These are phyloP conservation scores for Harpagifer antarcticus DNA, from an alignment of 2,797 vertebrate species.

Conservation along the genomic window DNA sequence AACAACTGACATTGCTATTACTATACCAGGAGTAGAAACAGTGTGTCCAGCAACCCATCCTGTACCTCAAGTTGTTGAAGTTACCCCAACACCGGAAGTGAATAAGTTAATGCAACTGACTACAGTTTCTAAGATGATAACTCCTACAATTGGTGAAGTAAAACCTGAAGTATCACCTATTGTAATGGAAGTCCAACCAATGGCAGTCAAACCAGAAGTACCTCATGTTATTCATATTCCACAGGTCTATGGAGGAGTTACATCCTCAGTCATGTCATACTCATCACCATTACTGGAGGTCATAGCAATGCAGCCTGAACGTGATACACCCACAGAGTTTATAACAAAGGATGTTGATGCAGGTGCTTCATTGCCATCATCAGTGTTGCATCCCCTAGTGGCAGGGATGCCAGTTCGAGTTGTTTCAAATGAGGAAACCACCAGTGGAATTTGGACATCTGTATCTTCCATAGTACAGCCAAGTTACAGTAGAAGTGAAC, in stretches of 20 bases:
- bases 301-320: conserved; percentile 56
- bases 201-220: conserved; percentile 44
- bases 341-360: conserved; percentile 42
- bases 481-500: conserved; percentile 60
- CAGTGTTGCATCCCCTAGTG: conserved; percentile 51
- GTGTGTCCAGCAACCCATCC: conserved; percentile 36
- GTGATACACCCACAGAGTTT: conserved; percentile 50
- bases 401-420: conserved; percentile 56
- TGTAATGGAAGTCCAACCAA: no score
- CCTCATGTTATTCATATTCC: conserved; percentile 36
- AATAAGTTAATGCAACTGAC: conserved; percentile 19
- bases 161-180: conserved; percentile 13
- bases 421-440: conserved; percentile 68
- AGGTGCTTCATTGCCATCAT: conserved; percentile 48
- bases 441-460: conserved; percentile 67
- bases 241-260: conserved; percentile 41
- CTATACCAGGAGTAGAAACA: conserved; percentile 50
- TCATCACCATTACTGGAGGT: conserved; percentile 55
- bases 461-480: conserved; percentile 68
- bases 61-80: conserved; percentile 19
- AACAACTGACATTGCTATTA: conserved; percentile 38
- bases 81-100: conserved; percentile 30
- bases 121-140: conserved; percentile 18
- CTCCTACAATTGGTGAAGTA: conserved; percentile 23
- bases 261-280: conserved; percentile 48